phyloP scores from a whole-genome alignment of 2,888 invertebrate genomes.

The Crocallis elinguaria region DNA sequence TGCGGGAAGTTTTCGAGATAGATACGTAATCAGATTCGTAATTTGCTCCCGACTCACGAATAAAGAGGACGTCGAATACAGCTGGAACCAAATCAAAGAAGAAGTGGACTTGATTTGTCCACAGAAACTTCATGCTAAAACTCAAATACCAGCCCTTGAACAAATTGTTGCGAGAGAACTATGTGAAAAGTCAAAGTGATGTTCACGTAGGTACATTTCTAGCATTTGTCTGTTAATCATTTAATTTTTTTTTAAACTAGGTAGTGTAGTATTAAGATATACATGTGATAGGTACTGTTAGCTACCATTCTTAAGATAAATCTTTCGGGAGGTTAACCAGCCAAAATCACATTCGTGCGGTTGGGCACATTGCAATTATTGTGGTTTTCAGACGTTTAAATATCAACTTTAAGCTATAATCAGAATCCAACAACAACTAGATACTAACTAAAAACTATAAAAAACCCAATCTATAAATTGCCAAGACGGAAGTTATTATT shows the following conservation, averaged over 20 bases:
- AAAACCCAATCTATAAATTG: too few relatives aligned
- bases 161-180: slow-evolving; percentile 56
- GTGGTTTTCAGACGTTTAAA: too few relatives aligned
- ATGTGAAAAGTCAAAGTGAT: slow-evolving; percentile 71
- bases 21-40: slow-evolving; percentile 91
- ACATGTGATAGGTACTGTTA: too few relatives aligned
- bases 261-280: too few relatives aligned
- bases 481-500: too few relatives aligned
- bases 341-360: too few relatives aligned
- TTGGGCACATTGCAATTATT: too few relatives aligned
- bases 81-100: slow-evolving; percentile 88
- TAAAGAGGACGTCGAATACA: slow-evolving; percentile 89
- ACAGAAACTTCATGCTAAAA: slow-evolving; percentile 57
- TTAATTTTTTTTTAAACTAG: background rate
- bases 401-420: too few relatives aligned
- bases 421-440: too few relatives aligned
- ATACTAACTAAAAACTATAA: too few relatives aligned
- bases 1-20: slow-evolving; percentile 88
- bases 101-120: slow-evolving; percentile 74
- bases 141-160: slow-evolving; percentile 62
- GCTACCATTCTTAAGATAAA: too few relatives aligned
- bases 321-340: too few relatives aligned
- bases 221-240: background rate
- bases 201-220: background rate
- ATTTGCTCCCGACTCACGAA: slow-evolving; percentile 90